Conservation (phyloP, 2,113 vertebrate genomes). For the Synodontis membranacea region DNA sequence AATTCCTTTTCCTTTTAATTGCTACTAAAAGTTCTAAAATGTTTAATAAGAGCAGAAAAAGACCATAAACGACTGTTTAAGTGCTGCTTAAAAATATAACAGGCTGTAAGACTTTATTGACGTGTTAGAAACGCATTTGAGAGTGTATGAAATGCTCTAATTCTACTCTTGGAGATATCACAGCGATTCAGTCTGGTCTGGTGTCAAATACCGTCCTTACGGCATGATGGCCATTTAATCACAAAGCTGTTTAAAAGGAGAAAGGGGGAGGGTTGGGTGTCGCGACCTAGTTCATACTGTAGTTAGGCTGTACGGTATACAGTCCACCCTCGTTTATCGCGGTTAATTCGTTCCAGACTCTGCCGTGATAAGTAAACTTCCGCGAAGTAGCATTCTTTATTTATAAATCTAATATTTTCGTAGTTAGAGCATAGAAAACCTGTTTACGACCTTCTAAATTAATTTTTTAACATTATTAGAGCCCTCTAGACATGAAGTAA, state of each 20-base stretch:
- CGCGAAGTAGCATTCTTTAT: no score
- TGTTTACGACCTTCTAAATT: no score
- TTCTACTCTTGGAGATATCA: conserved; percentile 6
- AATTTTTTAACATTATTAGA: no score
- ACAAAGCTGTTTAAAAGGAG: neutral
- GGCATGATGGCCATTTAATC: neutral
- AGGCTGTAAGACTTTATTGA: conserved; percentile 10
- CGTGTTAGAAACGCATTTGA: neutral
- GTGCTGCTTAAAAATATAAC: conserved; percentile 10
- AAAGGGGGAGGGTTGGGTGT: neutral
- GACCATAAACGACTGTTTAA: conserved; percentile 4
- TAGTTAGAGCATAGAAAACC: no score
- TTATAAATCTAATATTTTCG: no score
- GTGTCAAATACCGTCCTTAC: neutral
- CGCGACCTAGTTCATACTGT: neutral
- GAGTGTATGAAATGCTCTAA: neutral
- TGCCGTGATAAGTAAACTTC: no score
- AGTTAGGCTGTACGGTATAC: neutral
- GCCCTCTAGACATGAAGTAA: no score
- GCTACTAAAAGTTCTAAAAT: neutral
- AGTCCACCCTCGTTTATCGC: no score
- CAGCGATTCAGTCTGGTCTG: neutral
- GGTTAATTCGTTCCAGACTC: no score
- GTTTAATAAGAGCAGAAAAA: neutral
- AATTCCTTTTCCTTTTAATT: neutral